Evolutionary conservation across 2,797 vertebrate genomes (phyloP).

Genomic region (Percopsis omiscomaycus): DNA sequence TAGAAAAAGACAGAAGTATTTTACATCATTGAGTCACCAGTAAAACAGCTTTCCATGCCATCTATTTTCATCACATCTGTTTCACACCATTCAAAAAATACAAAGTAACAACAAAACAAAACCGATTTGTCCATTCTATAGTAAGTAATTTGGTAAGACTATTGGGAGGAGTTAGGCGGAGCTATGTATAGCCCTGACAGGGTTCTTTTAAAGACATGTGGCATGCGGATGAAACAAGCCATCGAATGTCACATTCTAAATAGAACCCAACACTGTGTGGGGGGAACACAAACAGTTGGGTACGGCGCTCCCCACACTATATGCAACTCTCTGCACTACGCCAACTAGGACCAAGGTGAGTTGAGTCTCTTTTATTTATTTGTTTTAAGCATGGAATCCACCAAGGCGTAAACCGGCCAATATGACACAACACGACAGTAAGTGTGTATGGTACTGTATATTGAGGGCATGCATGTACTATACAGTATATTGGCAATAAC

Average conservation of each 20-base stretch:
- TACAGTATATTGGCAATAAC: too few relatives aligned
- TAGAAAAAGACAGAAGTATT: too few relatives aligned
- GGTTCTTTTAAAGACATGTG: slow-evolving; percentile 65
- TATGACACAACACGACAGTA: too few relatives aligned
- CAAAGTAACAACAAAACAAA: background rate
- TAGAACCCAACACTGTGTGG: slow-evolving; percentile 38
- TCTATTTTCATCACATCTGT: too few relatives aligned
- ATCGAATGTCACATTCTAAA: slow-evolving; percentile 51
- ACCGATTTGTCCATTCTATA: background rate
- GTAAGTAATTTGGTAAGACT: slow-evolving; percentile 2
- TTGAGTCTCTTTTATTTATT: slow-evolving; percentile 32
- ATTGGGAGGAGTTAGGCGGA: slow-evolving; percentile 13
- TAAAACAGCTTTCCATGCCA: too few relatives aligned
- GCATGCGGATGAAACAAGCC: slow-evolving; percentile 26
- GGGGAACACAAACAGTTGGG: slow-evolving; percentile 18
- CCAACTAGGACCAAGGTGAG: slow-evolving; percentile 48
- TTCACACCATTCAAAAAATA: background rate
- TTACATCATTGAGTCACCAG: too few relatives aligned
- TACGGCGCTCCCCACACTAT: background rate
- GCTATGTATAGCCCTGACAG: slow-evolving; percentile 56
- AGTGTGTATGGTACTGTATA: too few relatives aligned
- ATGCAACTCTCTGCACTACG: slow-evolving; percentile 9
- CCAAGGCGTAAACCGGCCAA: too few relatives aligned
- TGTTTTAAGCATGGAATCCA: background rate
- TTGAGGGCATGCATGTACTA: too few relatives aligned